Evolutionary conservation across 2,888 invertebrate genomes (phyloP).

Genomic region (Drosophila rubida): DNA sequence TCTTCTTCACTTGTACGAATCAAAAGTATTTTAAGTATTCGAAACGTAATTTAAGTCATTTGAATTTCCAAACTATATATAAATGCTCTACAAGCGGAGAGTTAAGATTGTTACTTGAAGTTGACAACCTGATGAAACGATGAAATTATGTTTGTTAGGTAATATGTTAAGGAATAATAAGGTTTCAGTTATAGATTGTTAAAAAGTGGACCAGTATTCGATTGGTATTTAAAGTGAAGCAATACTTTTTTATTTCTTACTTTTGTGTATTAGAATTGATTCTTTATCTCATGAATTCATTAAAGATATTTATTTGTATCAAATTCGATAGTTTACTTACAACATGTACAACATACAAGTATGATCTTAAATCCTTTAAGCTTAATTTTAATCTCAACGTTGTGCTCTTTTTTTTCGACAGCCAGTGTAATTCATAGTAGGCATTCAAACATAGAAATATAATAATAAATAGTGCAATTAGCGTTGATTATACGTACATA

Average conservation of each 20-base stretch:
- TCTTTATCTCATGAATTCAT: conserved; percentile 7
- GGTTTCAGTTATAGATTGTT: conserved; percentile 33
- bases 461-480: conserved; percentile 70
- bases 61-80: conserved; percentile 11
- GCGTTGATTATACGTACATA: conserved; percentile 64
- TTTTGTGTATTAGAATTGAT: conserved; percentile 13
- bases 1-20: conserved; percentile 22
- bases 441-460: conserved; percentile 42
- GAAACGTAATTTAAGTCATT: conserved; percentile 29
- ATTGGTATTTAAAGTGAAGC: conserved; percentile 53
- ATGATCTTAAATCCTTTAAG: neutral
- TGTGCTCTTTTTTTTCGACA: conserved; percentile 21
- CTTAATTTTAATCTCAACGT: conserved; percentile 30
- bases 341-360: neutral
- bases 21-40: conserved; percentile 40
- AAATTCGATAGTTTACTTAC: conserved; percentile 17
- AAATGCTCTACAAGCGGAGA: conserved; percentile 5
- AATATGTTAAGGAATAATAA: conserved; percentile 15
- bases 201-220: conserved; percentile 31
- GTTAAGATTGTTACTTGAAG: conserved; percentile 33
- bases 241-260: conserved; percentile 26
- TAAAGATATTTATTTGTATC: conserved; percentile 48
- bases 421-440: conserved; percentile 60
- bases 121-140: conserved; percentile 18
- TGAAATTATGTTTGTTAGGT: conserved; percentile 26